Conservation (phyloP, 2,888 invertebrate species). For the Leucoma salicis region DNA sequence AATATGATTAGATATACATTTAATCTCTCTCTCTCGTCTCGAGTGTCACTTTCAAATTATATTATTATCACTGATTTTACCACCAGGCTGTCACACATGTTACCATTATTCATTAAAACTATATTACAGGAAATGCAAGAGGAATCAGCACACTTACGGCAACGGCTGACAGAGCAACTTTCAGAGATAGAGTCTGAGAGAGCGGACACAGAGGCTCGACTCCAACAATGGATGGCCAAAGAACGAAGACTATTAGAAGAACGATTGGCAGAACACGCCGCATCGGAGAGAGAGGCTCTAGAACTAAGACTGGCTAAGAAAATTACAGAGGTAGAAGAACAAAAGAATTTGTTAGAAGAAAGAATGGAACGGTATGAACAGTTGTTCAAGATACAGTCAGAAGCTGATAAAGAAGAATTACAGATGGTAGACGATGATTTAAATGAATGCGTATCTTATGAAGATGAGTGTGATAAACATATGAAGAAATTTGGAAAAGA, state of each 20-base stretch:
- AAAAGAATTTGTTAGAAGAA: conserved; percentile 38
- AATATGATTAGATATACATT: too few species aligned
- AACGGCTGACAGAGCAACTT: conserved; percentile 41
- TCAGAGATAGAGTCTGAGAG: conserved; percentile 47
- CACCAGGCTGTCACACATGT: too few species aligned
- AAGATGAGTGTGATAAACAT: conserved; percentile 38
- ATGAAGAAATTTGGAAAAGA: conserved; percentile 55
- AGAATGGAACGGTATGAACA: conserved; percentile 39
- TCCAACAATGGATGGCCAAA: conserved; percentile 47
- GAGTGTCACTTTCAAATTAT: too few species aligned
- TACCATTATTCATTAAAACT: background rate
- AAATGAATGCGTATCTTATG: conserved; percentile 44
- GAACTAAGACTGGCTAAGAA: conserved; percentile 44
- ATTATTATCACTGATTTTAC: too few species aligned
- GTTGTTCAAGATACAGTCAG: conserved; percentile 38
- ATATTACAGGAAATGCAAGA: conserved; percentile 45
- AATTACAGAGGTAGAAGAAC: conserved; percentile 43
- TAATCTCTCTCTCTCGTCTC: too few species aligned
- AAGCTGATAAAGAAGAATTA: conserved; percentile 43
- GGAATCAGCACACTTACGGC: conserved; percentile 37
- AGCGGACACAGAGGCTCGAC: conserved; percentile 34
- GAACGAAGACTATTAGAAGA: conserved; percentile 54
- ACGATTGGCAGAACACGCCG: conserved; percentile 49
- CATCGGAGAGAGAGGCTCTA: conserved; percentile 36
- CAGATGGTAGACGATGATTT: conserved; percentile 48